Base-by-base conservation (phyloP, 2,113 vertebrate species). In the Nycticebus coucang region DNA sequence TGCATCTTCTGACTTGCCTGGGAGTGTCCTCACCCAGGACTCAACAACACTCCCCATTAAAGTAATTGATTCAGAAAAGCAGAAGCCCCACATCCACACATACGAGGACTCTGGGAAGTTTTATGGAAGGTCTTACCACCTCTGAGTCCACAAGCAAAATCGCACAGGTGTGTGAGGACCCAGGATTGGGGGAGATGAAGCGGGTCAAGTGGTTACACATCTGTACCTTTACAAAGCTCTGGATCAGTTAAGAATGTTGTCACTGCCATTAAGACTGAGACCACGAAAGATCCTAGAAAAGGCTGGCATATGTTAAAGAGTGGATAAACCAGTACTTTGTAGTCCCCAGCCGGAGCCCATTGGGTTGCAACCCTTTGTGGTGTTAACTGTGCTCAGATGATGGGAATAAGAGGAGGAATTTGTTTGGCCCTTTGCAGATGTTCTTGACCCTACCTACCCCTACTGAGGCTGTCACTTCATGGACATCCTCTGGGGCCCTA, bases 151-250 rank as follows among this genome's bases (percentile, higher is more conserved):
- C 22, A 7, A 59, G 3, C 82, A 45, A 9, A 78, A 14, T 21
- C 96, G 97, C 74, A 96, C 95, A 21, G 96, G 96, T 97, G 33
- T 97, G 93, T 91, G 12, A 77, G 15, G 78, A 0, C 8, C 13
- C 15, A 28, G 35, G n/a, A 45, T 13, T 1, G 3, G 21, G 5
- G 37, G 2, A 72, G 71, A 50, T 50, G 45, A 10, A 50, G 45
- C 45, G 9, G n/a, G 10, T 2, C 14, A 33, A 28, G 11, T 57
- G 74, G 45, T 57, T 78, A 14, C 13, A 59, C 30, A 21, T 80
- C 2, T 93, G 79, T 21, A 30, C 33, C 11, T 85, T 93, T 59
- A 33, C 15, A 45, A 45, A 89, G 8, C 3, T 45, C 21, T 66
- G 35, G 53, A 11, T 92, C 37, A n/a, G 24, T 79, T 89, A 45